These are phyloP conservation scores for Delia radicum DNA, from an alignment of 1,140 invertebrate genomes.

Conservation along the genomic window DNA sequence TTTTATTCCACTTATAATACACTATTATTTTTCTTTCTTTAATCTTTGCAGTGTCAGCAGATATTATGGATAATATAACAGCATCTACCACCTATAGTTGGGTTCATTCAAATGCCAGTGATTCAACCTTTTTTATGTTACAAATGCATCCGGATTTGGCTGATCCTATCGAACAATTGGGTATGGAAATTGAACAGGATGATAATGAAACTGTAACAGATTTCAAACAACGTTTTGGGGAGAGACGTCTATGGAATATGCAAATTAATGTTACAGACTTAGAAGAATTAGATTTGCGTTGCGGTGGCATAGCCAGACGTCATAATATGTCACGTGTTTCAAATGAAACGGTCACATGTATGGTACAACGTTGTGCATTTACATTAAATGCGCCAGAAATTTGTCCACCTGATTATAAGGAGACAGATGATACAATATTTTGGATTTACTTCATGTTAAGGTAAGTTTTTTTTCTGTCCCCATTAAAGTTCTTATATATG, in stretches of 20 bases:
- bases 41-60: not conserved
- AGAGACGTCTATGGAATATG: constrained; percentile 61
- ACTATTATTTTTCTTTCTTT: not conserved
- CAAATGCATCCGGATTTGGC: constrained; percentile 71
- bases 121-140: constrained; percentile 63
- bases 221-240: constrained; percentile 67
- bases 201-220: constrained; percentile 67
- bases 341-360: constrained; percentile 63
- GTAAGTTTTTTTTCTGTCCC: too few relatives aligned
- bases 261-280: constrained; percentile 70
- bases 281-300: constrained; percentile 69
- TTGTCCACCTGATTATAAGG: constrained; percentile 72
- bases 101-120: constrained; percentile 54
- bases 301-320: constrained; percentile 66
- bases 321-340: constrained; percentile 64
- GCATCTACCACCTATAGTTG: constrained; percentile 35
- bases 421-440: constrained; percentile 72
- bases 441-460: constrained; percentile 74
- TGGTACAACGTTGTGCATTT: constrained; percentile 69
- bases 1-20: not conserved
- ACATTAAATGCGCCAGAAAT: constrained; percentile 67
- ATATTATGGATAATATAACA: not conserved
- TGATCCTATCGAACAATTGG: constrained; percentile 69
- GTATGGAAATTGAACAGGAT: constrained; percentile 70
- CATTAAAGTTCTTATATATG: not conserved